Conservation (phyloP, 2,797 vertebrate species). For the Chloroceryle inda region DNA sequence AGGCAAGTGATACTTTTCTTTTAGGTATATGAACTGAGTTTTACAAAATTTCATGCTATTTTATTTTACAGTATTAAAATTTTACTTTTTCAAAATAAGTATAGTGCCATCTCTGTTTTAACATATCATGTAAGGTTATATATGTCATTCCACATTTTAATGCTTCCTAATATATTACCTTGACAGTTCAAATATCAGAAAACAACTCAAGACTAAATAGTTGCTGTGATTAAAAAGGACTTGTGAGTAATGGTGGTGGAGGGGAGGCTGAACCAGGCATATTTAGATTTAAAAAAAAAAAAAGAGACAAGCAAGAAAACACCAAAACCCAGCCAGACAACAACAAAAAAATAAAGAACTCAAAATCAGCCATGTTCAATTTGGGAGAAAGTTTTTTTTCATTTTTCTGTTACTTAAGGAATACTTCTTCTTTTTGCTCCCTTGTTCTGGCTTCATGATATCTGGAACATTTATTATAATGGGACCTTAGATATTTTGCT, state of each 20-base stretch:
- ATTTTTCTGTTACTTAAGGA: neutral
- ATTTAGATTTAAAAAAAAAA: neutral
- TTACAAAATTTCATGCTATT: neutral
- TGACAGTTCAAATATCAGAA: neutral
- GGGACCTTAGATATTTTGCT: neutral
- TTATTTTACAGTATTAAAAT: neutral
- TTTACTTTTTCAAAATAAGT: neutral
- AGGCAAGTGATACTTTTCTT: neutral
- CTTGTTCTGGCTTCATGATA: neutral
- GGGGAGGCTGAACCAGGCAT: neutral
- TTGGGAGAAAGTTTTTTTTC: neutral
- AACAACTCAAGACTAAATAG: neutral
- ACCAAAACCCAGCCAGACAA: neutral
- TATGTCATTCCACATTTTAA: neutral
- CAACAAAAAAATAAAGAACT: neutral
- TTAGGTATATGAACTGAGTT: neutral
- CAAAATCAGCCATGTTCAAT: neutral
- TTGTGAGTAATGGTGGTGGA: neutral
- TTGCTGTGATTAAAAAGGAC: neutral
- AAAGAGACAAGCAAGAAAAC: neutral
- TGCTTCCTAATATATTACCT: neutral
- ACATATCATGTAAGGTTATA: neutral
- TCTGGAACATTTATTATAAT: neutral
- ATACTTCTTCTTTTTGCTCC: neutral
- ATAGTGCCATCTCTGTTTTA: neutral